Conservation (phyloP, 92 coral and sea anemone species). For the Porites lobata region DNA sequence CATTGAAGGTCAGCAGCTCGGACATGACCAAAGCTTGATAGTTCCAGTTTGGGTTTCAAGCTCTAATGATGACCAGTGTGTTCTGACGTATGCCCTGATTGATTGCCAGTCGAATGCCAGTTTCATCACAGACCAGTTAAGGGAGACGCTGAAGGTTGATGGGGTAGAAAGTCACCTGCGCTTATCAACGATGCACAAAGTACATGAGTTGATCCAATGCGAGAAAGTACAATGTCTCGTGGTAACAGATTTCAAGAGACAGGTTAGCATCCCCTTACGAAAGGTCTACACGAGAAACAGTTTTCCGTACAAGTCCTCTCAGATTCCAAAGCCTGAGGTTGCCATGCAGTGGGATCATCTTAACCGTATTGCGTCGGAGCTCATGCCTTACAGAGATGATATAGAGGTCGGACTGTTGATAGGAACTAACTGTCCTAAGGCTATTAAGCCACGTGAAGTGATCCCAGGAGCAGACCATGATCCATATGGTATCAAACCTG, state of each 20-base stretch:
- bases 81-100: conserved; percentile 63
- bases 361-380: too few relatives aligned
- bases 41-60: conserved; percentile 57
- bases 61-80: conserved; percentile 19
- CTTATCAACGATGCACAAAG: conserved; percentile 69
- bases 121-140: conserved; percentile 57
- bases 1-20: conserved; percentile 57
- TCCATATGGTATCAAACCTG: too few relatives aligned
- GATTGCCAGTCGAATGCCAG: conserved; percentile 73
- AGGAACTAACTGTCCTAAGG: too few relatives aligned
- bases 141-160: conserved; percentile 35
- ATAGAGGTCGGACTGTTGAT: too few relatives aligned
- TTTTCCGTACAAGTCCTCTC: too few relatives aligned
- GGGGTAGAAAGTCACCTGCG: conserved; percentile 58
- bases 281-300: background rate
- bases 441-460: too few relatives aligned
- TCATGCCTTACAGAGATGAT: conserved; percentile 45
- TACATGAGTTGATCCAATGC: conserved; percentile 49
- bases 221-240: conserved; percentile 51
- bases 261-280: conserved; percentile 39
- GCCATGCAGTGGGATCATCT: too few relatives aligned
- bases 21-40: conserved; percentile 59
- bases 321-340: too few relatives aligned
- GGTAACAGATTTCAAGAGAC: conserved; percentile 30
- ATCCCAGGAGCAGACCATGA: too few relatives aligned